phyloP scores from a whole-genome alignment of 2,113 vertebrate genomes.

The Nothobranchius kuhntae region DNA sequence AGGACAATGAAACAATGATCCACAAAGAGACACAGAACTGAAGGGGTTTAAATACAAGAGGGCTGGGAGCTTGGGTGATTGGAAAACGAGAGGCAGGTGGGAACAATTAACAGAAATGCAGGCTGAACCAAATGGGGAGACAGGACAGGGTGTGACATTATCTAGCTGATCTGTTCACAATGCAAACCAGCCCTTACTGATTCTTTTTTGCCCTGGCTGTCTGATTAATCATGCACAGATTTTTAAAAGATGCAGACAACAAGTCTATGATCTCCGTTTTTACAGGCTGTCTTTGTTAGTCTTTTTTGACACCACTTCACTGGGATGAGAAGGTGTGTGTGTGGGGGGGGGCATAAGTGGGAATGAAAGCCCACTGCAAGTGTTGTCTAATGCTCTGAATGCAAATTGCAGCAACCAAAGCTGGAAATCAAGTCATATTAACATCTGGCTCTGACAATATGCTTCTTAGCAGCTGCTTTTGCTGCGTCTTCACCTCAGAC shows the following conservation, averaged over 20 bases:
- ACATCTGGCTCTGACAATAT: constrained; percentile 37
- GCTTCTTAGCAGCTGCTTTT: constrained; percentile 38
- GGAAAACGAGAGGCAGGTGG: too few species aligned
- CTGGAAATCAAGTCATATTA: constrained; percentile 25
- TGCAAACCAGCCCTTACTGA: constrained; percentile 9
- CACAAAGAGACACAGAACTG: too few species aligned
- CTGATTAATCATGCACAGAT: constrained; percentile 1
- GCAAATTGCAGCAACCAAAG: constrained; percentile 45
- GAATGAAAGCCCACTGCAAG: not conserved
- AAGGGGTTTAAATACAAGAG: too few species aligned
- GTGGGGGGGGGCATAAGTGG: constrained; percentile 5
- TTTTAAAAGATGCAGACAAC: constrained; percentile 14
- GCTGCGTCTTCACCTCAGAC: constrained; percentile 35
- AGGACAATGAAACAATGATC: too few species aligned
- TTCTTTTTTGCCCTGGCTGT: not conserved
- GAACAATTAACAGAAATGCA: too few species aligned
- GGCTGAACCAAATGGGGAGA: too few species aligned
- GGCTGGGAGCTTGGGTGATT: too few species aligned
- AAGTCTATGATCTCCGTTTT: constrained; percentile 16
- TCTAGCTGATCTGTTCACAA: not conserved
- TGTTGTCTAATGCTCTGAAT: constrained; percentile 33
- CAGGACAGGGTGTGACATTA: too few species aligned
- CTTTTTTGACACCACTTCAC: constrained; percentile 31
- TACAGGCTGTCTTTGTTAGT: constrained; percentile 3
- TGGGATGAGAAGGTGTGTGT: constrained; percentile 1